Evolutionary conservation across 2,888 invertebrate species (phyloP).

Genomic region (Nysson spinosus): DNA sequence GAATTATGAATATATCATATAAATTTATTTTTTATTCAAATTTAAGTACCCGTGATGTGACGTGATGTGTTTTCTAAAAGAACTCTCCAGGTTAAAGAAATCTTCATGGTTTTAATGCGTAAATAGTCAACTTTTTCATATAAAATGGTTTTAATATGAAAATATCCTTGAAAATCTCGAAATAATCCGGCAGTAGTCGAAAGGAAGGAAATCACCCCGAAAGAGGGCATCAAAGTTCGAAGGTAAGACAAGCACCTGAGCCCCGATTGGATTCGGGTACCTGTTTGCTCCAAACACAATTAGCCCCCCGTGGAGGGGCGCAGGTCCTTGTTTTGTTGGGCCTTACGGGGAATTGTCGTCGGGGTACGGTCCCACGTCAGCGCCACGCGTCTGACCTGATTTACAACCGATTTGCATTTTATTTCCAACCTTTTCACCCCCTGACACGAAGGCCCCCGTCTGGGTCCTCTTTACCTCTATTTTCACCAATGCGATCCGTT

Average conservation of each 20-base stretch:
- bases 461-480: constrained; percentile 12
- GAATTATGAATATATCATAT: too few relatives aligned
- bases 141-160: too few relatives aligned
- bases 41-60: too few relatives aligned
- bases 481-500: constrained; percentile 47
- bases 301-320: constrained; percentile 58
- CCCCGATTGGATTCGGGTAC: constrained; percentile 50
- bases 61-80: too few relatives aligned
- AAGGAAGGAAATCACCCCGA: not conserved
- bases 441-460: constrained; percentile 25
- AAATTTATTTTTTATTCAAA: too few relatives aligned
- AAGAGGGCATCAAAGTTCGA: constrained; percentile 5
- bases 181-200: not conserved
- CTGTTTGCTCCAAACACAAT: constrained; percentile 67
- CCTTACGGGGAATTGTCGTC: constrained; percentile 43
- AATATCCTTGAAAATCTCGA: not conserved
- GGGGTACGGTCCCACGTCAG: constrained; percentile 39
- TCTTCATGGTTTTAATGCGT: too few relatives aligned
- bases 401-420: constrained; percentile 60
- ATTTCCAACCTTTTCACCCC: constrained; percentile 47
- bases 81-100: too few relatives aligned
- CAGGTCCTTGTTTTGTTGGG: constrained; percentile 15
- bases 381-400: constrained; percentile 60
- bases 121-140: too few relatives aligned
- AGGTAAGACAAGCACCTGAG: constrained; percentile 44